A percentile compares a stretch with the other conserved stretches of the same genome.
These are phyloP conservation scores for Oxystoma pomonae DNA, from an alignment of 2,888 invertebrate genomes.

Conservation along the genomic window DNA sequence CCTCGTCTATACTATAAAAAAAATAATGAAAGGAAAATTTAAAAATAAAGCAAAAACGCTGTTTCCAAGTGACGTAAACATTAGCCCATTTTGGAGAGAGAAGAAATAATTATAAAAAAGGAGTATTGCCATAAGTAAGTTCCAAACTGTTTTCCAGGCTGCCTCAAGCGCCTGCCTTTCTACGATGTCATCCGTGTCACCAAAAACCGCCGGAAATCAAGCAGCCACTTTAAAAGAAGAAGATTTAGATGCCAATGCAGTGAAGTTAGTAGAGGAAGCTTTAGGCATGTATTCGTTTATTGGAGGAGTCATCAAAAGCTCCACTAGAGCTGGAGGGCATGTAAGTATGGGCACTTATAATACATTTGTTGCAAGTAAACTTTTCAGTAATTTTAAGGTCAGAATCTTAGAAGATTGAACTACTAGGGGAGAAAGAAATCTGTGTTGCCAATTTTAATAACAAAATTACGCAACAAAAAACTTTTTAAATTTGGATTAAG, in stretches of 20 bases:
- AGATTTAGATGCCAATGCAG: conserved; percentile 74
- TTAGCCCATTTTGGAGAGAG: no score
- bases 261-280: conserved; percentile 82
- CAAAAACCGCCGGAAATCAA: conserved; percentile 50
- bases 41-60: no score
- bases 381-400: background rate
- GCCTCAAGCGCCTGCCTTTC: conserved; percentile 59
- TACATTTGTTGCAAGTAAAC: conserved; percentile 8
- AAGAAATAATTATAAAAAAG: no score
- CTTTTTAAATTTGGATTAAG: no score
- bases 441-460: no score
- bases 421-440: no score
- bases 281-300: conserved; percentile 81
- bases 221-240: conserved; percentile 57
- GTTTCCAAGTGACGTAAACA: no score
- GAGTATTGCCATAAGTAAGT: no score
- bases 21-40: no score
- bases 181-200: conserved; percentile 55
- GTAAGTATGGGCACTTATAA: conserved; percentile 55
- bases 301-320: conserved; percentile 74
- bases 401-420: no score
- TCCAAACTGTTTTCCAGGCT: conserved; percentile 35
- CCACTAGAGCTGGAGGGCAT: conserved; percentile 83
- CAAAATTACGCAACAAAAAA: no score
- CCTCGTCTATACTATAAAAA: no score